These are phyloP conservation scores for Salvator merianae DNA, from an alignment of 2,113 vertebrate genomes.

Conservation along the genomic window DNA sequence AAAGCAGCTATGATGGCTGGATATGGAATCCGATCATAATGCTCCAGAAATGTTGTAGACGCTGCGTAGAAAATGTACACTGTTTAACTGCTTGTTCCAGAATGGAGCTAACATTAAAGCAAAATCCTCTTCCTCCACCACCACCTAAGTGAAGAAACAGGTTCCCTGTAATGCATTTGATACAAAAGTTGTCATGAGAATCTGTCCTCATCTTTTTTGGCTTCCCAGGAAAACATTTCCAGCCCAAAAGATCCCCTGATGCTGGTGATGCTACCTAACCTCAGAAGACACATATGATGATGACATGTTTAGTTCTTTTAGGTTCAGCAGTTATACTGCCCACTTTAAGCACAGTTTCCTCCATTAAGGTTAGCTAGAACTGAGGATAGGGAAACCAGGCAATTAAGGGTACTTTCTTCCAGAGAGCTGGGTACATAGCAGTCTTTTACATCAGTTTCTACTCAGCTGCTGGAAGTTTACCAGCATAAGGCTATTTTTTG, in stretches of 20 bases:
- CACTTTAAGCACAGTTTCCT: conserved; percentile 64
- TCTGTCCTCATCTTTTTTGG: conserved; percentile 70
- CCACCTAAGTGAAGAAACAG: conserved; percentile 57
- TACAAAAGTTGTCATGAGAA: conserved; percentile 75
- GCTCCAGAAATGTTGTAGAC: conserved; percentile 55
- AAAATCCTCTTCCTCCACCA: conserved; percentile 66
- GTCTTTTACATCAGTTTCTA: conserved; percentile 73
- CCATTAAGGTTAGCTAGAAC: conserved; percentile 67
- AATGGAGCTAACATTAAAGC: conserved; percentile 72
- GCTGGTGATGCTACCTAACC: conserved; percentile 71
- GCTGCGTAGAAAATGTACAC: conserved; percentile 65
- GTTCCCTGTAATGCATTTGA: conserved; percentile 73
- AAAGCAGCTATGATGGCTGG: conserved; percentile 54
- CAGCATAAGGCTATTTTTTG: conserved; percentile 78
- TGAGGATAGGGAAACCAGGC: conserved; percentile 78
- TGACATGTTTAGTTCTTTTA: conserved; percentile 71
- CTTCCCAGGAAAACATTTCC: conserved; percentile 67
- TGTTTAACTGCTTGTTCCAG: conserved; percentile 62
- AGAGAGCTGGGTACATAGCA: conserved; percentile 71
- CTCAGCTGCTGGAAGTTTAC: conserved; percentile 76
- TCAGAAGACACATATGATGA: conserved; percentile 71
- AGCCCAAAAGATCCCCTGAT: conserved; percentile 69
- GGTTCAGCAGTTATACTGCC: conserved; percentile 62
- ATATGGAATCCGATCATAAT: conserved; percentile 54
- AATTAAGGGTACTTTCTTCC: conserved; percentile 70